These are phyloP conservation scores for Timema podura DNA, from an alignment of 2,888 invertebrate genomes.

Conservation along the genomic window DNA sequence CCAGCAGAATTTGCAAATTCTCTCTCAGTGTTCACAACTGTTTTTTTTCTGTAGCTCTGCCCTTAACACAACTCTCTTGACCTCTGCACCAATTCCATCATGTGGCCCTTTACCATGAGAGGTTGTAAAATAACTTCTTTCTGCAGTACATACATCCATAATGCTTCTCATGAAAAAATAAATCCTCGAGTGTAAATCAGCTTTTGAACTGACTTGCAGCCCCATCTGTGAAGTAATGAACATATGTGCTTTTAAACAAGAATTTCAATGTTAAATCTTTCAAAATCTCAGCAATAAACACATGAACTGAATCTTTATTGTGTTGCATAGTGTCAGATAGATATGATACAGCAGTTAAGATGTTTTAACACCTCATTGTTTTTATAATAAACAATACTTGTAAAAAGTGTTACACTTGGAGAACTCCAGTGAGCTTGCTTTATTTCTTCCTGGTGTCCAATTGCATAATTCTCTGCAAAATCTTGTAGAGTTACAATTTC, in stretches of 20 bases:
- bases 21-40: slow-evolving; percentile 1
- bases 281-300: too few species aligned
- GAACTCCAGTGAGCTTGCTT: slow-evolving; percentile 5
- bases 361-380: slow-evolving; percentile 2
- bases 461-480: too few species aligned
- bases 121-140: slow-evolving; percentile 6
- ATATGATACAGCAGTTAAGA: not conserved
- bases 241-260: not conserved
- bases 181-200: not conserved
- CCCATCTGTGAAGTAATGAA: slow-evolving; percentile 7
- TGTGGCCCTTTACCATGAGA: slow-evolving; percentile 6
- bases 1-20: too few species aligned
- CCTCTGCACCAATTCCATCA: slow-evolving; percentile 6
- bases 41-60: not conserved
- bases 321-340: slow-evolving; percentile 4
- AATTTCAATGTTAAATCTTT: not conserved
- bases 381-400: slow-evolving; percentile 2
- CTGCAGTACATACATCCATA: slow-evolving; percentile 1
- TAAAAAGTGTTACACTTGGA: slow-evolving; percentile 11
- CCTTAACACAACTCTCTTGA: slow-evolving; percentile 3
- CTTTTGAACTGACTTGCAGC: slow-evolving; percentile 11
- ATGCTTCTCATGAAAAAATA: not conserved
- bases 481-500: too few species aligned
- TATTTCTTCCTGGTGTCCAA: not conserved
- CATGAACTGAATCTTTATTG: not conserved